Percentiles rank a stretch among this genome's conserved stretches.
These are phyloP conservation scores for Phylloscopus trochiloides DNA, from an alignment of 2,113 vertebrate genomes.

Conservation along the genomic window DNA sequence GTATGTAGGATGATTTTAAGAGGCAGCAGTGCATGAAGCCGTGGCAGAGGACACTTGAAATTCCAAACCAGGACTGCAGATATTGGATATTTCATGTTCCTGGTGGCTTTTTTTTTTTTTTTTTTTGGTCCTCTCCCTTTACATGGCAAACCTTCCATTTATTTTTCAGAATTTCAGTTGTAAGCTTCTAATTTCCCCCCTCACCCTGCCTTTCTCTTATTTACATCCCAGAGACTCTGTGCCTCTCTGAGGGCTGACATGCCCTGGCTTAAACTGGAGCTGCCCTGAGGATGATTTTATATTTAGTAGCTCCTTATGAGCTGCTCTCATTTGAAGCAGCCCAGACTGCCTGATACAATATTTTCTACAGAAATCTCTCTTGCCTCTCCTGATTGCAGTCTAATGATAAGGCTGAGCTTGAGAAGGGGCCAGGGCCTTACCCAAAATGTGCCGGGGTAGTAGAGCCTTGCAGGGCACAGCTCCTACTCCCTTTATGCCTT, in stretches of 20 bases:
- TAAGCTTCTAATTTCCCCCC: background rate
- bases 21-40: background rate
- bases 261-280: conserved; percentile 41
- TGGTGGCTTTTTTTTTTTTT: background rate
- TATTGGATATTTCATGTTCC: background rate
- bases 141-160: background rate
- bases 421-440: background rate
- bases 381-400: background rate
- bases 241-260: background rate
- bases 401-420: background rate
- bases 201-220: background rate
- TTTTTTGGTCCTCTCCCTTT: background rate
- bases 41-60: background rate
- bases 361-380: background rate
- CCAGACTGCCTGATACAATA: background rate
- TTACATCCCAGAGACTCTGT: background rate
- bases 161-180: background rate
- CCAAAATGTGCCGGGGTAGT: background rate
- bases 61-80: background rate
- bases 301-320: conserved; percentile 50
- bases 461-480: background rate
- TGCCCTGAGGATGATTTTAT: conserved; percentile 46
- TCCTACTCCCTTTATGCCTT: background rate
- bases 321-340: conserved; percentile 27
- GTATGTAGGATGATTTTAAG: no score